Conservation (phyloP, 2,797 vertebrate genomes). For the Bryconaethiops microstoma region DNA sequence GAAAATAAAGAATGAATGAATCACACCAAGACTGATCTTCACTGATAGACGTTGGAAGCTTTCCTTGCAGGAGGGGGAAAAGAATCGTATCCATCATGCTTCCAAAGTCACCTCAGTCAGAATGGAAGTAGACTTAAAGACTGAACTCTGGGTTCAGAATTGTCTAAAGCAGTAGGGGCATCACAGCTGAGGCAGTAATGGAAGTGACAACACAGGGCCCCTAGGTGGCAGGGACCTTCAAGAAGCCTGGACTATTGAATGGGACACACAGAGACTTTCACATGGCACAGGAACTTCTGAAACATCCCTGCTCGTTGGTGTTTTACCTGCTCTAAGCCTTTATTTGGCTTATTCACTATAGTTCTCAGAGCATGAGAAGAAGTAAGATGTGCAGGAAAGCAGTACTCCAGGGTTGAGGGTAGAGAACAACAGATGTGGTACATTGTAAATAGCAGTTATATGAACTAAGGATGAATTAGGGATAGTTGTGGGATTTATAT, state of each 20-base stretch:
- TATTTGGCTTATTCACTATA: too few species aligned
- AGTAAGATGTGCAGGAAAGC: too few species aligned
- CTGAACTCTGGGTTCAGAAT: neutral
- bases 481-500: too few species aligned
- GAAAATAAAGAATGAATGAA: slow-evolving; percentile 38
- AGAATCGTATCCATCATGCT: slow-evolving; percentile 44
- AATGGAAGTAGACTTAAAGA: neutral
- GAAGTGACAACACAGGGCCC: neutral
- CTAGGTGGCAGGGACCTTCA: neutral
- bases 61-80: too few species aligned
- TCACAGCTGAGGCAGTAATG: neutral
- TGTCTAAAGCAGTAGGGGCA: neutral
- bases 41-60: too few species aligned
- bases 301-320: too few species aligned
- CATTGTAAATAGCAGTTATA: too few species aligned
- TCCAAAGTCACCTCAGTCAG: slow-evolving; percentile 19
- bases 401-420: too few species aligned
- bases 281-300: neutral
- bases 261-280: neutral
- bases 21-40: slow-evolving; percentile 46
- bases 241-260: neutral
- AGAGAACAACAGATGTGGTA: too few species aligned
- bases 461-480: too few species aligned
- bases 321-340: too few species aligned
- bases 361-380: too few species aligned